A percentile compares a stretch with the other conserved stretches of the same genome.
Conservation (phyloP, 2,888 invertebrate genomes). For the Caenorhabditis afra region DNA sequence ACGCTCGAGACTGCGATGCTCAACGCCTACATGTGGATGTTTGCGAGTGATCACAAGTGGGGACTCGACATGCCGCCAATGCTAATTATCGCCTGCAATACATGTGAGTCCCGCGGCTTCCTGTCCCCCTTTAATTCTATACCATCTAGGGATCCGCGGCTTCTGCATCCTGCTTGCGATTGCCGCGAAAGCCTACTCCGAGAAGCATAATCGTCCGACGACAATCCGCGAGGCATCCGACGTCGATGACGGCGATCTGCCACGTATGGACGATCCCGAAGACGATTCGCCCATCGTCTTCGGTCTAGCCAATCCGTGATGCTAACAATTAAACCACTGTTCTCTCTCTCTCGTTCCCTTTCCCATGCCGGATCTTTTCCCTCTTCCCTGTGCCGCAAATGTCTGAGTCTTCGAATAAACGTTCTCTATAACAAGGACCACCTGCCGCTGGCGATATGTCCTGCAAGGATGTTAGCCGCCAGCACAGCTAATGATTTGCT, state of each 20-base stretch:
- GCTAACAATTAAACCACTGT: too few species aligned
- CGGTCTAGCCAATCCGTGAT: constrained; percentile 61
- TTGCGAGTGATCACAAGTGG: constrained; percentile 63
- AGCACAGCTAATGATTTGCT: too few species aligned
- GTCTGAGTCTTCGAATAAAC: too few species aligned
- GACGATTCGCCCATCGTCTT: constrained; percentile 73
- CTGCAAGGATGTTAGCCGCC: too few species aligned
- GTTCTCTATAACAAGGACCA: too few species aligned
- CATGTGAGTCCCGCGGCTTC: constrained; percentile 34
- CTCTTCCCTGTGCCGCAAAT: too few species aligned
- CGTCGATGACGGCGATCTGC: constrained; percentile 65
- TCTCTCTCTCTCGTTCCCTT: not conserved
- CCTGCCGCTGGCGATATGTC: too few species aligned
- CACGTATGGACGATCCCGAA: constrained; percentile 56
- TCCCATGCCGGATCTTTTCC: not conserved
- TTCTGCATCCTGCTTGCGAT: constrained; percentile 60
- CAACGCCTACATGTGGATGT: constrained; percentile 71
- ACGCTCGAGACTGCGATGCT: constrained; percentile 70
- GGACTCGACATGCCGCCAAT: constrained; percentile 64
- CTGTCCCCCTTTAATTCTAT: too few species aligned
- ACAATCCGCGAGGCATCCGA: constrained; percentile 69
- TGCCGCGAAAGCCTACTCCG: constrained; percentile 62
- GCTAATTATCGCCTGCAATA: constrained; percentile 43
- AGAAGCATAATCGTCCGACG: constrained; percentile 59
- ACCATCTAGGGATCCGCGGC: constrained; percentile 55